Evolutionary conservation across 2,797 vertebrate species (phyloP), one percentile per base, ranked within the genome.

Genomic region (Podarcis lilfordi): DNA sequence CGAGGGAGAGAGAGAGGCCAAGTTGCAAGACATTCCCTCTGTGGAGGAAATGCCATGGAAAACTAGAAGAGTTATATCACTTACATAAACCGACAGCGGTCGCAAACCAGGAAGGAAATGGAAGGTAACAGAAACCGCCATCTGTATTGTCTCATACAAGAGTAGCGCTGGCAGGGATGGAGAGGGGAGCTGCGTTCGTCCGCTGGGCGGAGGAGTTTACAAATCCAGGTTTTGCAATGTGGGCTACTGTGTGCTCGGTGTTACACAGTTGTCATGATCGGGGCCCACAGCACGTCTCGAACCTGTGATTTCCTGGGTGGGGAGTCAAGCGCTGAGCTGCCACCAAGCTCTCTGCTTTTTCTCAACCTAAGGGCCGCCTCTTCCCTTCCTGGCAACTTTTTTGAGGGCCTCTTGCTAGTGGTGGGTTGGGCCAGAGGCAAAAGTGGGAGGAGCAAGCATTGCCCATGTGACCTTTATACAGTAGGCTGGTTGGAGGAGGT

Each of bases 61-160:
- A 66, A 35, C 37, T 77, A 17, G 84, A 85, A 77, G 84, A 85
- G 74, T 85, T 66, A 77, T 85, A 77, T 77, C 84, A 64, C 59
- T 85, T 77, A 77, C 84, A 85, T 76, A 77, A 85, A 77, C 72
- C 55, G 77, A 85, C 59, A 77, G 74, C 84, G 43, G 74, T 77
- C 74, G 61, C 55, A 77, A 77, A 59, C 55, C 84, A 85, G 74
- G 35, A 77, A 85, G 84, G 84, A 77, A 85, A 85, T 77, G 35
- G 84, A 85, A 77, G 74, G 84, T 85, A 64, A 85, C 74, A 66
- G 84, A 85, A 77, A 85, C 15, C 50, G 59, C 74, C 84, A 85
- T 85, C 84, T 85, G 84, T 45, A 85, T 15, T 40, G 32, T 76
- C 74, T 85, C 84, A 85, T 5, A 7, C 61, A 5, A 43, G 35